A percentile compares a stretch with the other conserved stretches of the same genome.
phyloP scores from a whole-genome alignment of 2,888 invertebrate species.

The Cephonodes hylas region DNA sequence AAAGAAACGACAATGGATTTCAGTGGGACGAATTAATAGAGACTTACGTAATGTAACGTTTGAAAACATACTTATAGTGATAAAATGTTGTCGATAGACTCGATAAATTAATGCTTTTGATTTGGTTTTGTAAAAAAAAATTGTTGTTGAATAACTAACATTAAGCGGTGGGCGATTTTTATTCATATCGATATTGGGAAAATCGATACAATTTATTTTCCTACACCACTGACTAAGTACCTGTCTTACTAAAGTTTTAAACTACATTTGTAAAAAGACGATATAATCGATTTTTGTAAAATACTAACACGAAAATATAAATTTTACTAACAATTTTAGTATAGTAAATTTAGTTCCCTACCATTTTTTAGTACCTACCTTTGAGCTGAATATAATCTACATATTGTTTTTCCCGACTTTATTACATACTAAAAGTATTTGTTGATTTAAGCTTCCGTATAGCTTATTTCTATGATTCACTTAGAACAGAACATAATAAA shows the following conservation, averaged over 20 bases:
- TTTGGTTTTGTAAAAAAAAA: not conserved
- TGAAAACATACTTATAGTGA: not conserved
- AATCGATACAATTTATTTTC: not conserved
- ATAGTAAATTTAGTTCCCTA: too few species aligned
- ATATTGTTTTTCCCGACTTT: too few species aligned
- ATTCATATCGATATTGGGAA: not conserved
- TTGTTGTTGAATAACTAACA: not conserved
- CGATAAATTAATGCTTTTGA: not conserved
- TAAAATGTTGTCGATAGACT: not conserved
- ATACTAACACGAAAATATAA: not conserved
- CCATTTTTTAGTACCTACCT: too few species aligned
- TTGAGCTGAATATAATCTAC: too few species aligned
- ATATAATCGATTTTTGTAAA: not conserved
- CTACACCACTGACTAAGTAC: not conserved
- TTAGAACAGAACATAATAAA: too few species aligned
- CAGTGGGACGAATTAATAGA: not conserved
- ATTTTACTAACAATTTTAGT: not conserved
- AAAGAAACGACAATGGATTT: not conserved
- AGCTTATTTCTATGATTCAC: too few species aligned
- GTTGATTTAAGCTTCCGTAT: too few species aligned
- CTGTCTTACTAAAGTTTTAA: constrained; percentile 1
- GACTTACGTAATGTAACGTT: not conserved
- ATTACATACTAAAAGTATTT: too few species aligned
- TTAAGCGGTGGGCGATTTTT: not conserved
- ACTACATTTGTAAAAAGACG: not conserved